Evolutionary conservation across 2,113 vertebrate genomes (phyloP), one percentile per base, ranked within the genome.

Genomic region (Sclerurus mexicanus): DNA sequence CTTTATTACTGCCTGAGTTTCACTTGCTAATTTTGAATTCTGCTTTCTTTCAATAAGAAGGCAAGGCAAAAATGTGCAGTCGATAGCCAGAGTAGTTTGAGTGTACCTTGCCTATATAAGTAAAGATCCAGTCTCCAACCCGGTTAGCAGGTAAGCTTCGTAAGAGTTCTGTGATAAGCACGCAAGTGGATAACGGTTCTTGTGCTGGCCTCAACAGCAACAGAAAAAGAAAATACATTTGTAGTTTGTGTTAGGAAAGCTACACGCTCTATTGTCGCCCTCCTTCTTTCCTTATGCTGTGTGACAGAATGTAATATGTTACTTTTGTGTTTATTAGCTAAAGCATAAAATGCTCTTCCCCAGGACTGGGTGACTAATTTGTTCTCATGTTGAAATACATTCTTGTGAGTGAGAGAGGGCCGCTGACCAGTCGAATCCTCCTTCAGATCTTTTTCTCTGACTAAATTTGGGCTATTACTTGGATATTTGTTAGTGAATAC

Each of bases 201-300:
- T 83, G 5, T 50, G 22, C 33, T 86, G 44, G 4, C 56, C 33
- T 87, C 1, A 7, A 18, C 30, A 33, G 22, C 58, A 37, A 10
- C 18, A 27, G 25, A 22, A 28, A 27, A 40, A 20, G 17, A 46
- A 44, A 44, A 71, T 5, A 1, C 69, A 23, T 50, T 22, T 17
- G 2, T 56, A 35, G 19, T 53, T 82, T 64, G 9, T 55, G 33
- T 66, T 80, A 62, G 46, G 56, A 55, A 50, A 50, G 66, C 23
- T 55, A 14, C 46, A 27, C 2, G 7, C 39, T 22, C 6, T 52
- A 0, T 62, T 1, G 1, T 53, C 42, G 77, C 10, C 6, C 3
- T 73, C 2, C 10, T 75, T 14, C 23, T 72, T 76, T 35, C n/a
- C 22, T 64, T 68, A 55, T 2, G 7, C 39, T 7, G 3, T 8